phyloP scores from a whole-genome alignment of 1,140 invertebrate species.

The Apis dorsata region DNA sequence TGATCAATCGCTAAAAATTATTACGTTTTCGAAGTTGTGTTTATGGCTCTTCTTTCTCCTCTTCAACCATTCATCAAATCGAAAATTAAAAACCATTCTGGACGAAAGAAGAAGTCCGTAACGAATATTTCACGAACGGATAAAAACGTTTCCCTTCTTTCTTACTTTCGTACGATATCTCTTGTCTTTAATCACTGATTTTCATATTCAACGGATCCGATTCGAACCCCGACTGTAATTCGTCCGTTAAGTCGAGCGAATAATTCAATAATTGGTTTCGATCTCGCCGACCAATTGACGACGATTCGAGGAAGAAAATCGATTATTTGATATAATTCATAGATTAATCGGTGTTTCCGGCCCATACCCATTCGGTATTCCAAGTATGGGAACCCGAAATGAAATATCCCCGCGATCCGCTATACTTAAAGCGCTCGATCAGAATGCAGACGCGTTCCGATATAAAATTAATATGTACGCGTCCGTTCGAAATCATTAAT shows the following conservation, averaged over 20 bases:
- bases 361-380: not conserved
- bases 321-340: not conserved
- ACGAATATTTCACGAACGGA: too few relatives aligned
- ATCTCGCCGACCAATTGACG: not conserved
- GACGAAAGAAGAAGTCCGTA: too few relatives aligned
- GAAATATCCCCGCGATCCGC: not conserved
- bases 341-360: not conserved
- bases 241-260: not conserved
- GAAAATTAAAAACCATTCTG: too few relatives aligned
- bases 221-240: not conserved
- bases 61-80: too few relatives aligned
- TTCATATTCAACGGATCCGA: not conserved
- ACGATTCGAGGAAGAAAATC: not conserved
- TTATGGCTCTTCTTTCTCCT: too few relatives aligned
- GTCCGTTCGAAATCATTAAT: conserved; percentile 22
- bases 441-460: not conserved
- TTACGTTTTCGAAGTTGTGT: too few relatives aligned
- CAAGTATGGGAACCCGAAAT: not conserved
- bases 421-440: not conserved
- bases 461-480: conserved; percentile 43
- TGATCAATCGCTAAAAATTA: too few relatives aligned
- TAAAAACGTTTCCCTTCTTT: too few relatives aligned
- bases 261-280: conserved; percentile 15
- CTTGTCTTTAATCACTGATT: not conserved
- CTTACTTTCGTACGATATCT: not conserved